Percentiles rank a stretch among this genome's conserved stretches.
Evolutionary conservation across 2,113 vertebrate genomes (phyloP).

Genomic region (Eptesicus fuscus): DNA sequence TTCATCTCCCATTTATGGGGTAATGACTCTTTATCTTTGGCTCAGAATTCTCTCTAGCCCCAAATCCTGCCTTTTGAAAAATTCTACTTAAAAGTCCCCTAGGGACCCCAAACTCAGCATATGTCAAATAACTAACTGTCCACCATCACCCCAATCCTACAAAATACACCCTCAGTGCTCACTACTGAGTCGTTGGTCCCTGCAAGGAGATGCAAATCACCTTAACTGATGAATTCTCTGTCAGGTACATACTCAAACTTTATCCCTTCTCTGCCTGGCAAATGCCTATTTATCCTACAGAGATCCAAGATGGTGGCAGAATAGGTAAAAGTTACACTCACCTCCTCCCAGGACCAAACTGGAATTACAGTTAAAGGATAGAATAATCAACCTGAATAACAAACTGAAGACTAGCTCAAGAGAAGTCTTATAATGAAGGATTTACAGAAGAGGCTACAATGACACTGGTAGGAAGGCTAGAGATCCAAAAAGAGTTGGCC

Average conservation of each 20-base stretch:
- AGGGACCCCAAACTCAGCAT: neutral
- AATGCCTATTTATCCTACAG: neutral
- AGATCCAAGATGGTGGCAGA: neutral
- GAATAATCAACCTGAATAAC: neutral
- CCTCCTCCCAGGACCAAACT: neutral
- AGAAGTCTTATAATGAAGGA: neutral
- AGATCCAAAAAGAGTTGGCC: neutral
- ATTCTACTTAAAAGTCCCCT: neutral
- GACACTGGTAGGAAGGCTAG: neutral
- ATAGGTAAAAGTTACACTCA: neutral
- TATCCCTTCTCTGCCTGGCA: neutral
- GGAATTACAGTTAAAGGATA: neutral
- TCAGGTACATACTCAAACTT: neutral
- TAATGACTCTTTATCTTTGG: neutral
- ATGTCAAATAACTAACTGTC: neutral
- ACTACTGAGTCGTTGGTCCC: neutral
- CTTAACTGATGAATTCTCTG: neutral
- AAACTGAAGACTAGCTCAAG: neutral
- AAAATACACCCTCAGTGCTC: neutral
- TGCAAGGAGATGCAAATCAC: neutral
- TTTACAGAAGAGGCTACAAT: neutral
- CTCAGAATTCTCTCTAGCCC: neutral
- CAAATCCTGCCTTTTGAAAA: neutral
- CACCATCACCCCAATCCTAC: neutral
- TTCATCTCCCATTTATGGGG: neutral